Evolutionary conservation across 2,888 invertebrate species (phyloP).

Genomic region (Catocala sponsa): DNA sequence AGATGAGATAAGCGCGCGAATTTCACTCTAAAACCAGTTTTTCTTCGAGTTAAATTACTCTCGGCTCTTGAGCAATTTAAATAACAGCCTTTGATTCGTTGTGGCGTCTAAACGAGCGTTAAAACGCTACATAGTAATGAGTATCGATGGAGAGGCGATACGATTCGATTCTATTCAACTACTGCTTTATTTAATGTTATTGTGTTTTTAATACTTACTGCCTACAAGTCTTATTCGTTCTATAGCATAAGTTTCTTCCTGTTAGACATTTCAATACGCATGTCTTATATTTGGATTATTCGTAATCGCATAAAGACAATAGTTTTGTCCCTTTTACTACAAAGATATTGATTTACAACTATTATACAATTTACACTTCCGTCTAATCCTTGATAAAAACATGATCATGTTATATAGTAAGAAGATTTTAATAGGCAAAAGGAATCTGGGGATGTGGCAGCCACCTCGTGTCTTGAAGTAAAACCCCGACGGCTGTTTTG

Average conservation of each 20-base stretch:
- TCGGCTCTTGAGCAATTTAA: slow-evolving; percentile 72
- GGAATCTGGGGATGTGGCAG: too few species aligned
- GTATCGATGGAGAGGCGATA: slow-evolving; percentile 62
- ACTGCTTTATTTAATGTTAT: slow-evolving; percentile 59
- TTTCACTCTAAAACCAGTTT: slow-evolving; percentile 71
- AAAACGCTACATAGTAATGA: slow-evolving; percentile 71
- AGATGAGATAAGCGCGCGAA: slow-evolving; percentile 69
- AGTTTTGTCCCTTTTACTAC: too few species aligned
- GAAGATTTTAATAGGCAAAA: too few species aligned
- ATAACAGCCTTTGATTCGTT: slow-evolving; percentile 72
- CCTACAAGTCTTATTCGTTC: slow-evolving; percentile 39
- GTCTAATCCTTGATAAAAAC: too few species aligned
- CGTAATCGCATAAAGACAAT: too few species aligned
- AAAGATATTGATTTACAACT: too few species aligned
- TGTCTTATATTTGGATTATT: too few species aligned
- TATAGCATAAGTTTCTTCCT: slow-evolving; percentile 28
- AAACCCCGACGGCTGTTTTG: too few species aligned
- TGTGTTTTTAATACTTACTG: slow-evolving; percentile 46
- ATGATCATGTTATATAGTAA: too few species aligned
- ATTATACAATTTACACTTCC: too few species aligned
- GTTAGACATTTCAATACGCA: too few species aligned
- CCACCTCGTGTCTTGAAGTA: too few species aligned
- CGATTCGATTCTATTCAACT: slow-evolving; percentile 55
- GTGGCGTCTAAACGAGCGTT: slow-evolving; percentile 67
- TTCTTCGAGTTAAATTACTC: slow-evolving; percentile 68